A percentile compares a stretch with the other conserved stretches of the same genome.
Conservation (phyloP, 2,113 vertebrate species). For the Hippopotamus amphibius region DNA sequence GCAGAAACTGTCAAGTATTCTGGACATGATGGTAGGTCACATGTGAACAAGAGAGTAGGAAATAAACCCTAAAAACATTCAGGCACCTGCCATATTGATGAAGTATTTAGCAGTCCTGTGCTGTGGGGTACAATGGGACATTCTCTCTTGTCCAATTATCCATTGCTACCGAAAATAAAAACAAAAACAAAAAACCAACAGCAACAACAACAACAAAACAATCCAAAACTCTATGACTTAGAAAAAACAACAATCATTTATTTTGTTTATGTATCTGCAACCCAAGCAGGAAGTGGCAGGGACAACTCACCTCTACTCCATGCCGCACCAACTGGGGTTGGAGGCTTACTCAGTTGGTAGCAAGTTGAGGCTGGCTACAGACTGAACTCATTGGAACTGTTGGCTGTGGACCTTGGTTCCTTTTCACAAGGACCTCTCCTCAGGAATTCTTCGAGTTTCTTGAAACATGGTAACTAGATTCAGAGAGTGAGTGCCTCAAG, state of each 20-base stretch:
- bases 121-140: background rate
- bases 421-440: background rate
- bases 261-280: background rate
- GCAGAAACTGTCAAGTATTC: background rate
- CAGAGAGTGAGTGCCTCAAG: background rate
- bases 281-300: background rate
- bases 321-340: background rate
- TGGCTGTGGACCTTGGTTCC: background rate
- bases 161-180: background rate
- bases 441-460: background rate
- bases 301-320: background rate
- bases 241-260: background rate
- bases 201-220: background rate
- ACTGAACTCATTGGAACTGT: background rate
- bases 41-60: background rate
- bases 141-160: background rate
- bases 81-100: background rate
- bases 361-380: background rate
- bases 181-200: background rate
- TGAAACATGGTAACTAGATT: background rate
- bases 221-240: background rate
- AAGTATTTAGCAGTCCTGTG: background rate
- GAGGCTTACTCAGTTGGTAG: background rate
- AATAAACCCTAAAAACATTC: background rate
- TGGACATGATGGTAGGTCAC: background rate